Evolutionary conservation across 2,888 invertebrate genomes (phyloP), one percentile per base, ranked within the genome.

Genomic region (Macroteleia sp.): DNA sequence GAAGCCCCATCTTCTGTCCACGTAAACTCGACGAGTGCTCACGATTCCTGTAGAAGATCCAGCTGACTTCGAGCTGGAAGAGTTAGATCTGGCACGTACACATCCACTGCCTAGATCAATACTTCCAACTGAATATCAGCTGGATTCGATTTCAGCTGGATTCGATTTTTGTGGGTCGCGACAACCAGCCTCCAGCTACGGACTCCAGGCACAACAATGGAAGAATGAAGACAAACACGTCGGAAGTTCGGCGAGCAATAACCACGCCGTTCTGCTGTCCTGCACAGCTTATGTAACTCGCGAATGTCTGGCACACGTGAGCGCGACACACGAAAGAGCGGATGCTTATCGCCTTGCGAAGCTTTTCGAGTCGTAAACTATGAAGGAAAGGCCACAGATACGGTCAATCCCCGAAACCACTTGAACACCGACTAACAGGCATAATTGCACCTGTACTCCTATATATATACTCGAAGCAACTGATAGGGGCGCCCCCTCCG

Each of bases 21-120:
- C 4, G 10, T 10, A 10, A 32, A 2, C 6, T 2, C 32, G 6
- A 32, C n/a, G n/a, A n/a, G n/a, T n/a, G n/a, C n/a, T n/a, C 19
- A 36, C 36, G 36, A 36, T 4, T 36, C 36, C 14, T 14, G 36
- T 3, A 3, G 79, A 78, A 39, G 17, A 61, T 69, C 88, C 87
- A 70, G 81, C 79, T 77, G 79, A 90, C 91, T 87, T 89, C 94
- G 93, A 94, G 94, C 94, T 94, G 94, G 94, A 94, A 94, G 94
- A 94, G 94, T 94, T 94, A 94, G 94, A 94, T 94, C 94, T 94
- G 94, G 94, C 94, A 94, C 10, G 57, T 64, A 46, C 16, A 64
- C 25, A 14, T 85, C 86, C 87, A 88, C 87, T 94, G 93, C 92
- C 93, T 89, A 94, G 94, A 94, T 93, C 94, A 92, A 92, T 93